phyloP scores from a whole-genome alignment of 2,888 invertebrate species.

The Epicampocera succincta region DNA sequence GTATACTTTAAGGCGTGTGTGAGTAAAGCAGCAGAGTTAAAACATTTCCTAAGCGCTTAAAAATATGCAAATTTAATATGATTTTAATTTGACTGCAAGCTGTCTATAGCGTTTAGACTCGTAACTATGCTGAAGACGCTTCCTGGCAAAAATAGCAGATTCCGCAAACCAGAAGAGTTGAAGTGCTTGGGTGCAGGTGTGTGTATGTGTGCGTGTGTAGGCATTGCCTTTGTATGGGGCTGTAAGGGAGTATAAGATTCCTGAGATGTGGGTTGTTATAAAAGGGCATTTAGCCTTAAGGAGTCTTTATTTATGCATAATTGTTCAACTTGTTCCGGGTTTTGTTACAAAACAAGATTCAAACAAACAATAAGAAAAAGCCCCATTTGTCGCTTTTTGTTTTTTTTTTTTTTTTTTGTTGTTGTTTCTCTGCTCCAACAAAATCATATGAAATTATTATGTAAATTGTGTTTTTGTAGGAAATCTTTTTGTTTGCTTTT shows the following conservation, averaged over 20 bases:
- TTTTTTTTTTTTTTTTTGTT: slow-evolving; percentile 8
- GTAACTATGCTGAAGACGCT: slow-evolving; percentile 43
- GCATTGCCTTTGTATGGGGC: neutral
- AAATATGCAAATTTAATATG: slow-evolving; percentile 77
- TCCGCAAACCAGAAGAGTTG: slow-evolving; percentile 28
- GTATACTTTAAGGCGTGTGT: slow-evolving; percentile 2
- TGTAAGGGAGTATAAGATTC: neutral
- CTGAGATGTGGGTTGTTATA: slow-evolving; percentile 35
- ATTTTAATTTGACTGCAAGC: slow-evolving; percentile 76
- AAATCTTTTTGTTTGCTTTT: neutral
- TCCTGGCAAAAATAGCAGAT: neutral
- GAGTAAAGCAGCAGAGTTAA: neutral
- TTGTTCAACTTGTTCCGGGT: slow-evolving; percentile 61
- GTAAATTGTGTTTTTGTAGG: slow-evolving; percentile 52
- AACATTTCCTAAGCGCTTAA: slow-evolving; percentile 61
- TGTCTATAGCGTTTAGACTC: slow-evolving; percentile 60
- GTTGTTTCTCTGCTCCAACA: slow-evolving; percentile 7
- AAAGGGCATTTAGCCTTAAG: slow-evolving; percentile 67
- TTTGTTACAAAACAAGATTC: slow-evolving; percentile 31
- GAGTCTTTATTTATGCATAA: slow-evolving; percentile 65
- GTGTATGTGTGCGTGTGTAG: neutral
- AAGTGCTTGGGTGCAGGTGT: neutral
- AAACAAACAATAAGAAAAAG: neutral
- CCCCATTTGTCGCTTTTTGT: slow-evolving; percentile 27
- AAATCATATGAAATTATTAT: slow-evolving; percentile 64